Conservation (phyloP, 2,113 vertebrate species). For the Pogona vitticeps region DNA sequence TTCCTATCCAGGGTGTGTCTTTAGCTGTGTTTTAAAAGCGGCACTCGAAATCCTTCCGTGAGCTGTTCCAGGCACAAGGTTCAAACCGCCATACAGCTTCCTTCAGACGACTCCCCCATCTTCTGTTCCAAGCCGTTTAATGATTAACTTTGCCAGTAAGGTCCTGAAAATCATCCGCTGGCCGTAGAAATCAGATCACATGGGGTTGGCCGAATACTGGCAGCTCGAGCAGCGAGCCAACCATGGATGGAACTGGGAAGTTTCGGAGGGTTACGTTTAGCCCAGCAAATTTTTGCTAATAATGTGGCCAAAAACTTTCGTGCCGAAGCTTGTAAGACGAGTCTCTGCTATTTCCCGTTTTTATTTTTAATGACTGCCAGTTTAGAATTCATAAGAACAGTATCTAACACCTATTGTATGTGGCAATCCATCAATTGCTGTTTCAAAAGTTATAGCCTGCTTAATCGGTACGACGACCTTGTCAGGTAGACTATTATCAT, state of each 20-base stretch:
- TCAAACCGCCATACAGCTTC: background rate
- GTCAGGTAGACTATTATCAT: background rate
- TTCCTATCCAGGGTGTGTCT: background rate
- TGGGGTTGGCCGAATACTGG: background rate
- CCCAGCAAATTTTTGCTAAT: no score
- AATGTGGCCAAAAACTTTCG: no score
- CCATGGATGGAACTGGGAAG: background rate
- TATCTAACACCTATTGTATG: no score
- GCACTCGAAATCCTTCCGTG: background rate
- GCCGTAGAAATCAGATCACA: background rate
- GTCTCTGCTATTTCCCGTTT: no score
- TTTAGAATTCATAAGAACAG: no score
- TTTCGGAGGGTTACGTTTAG: no score
- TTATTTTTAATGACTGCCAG: no score
- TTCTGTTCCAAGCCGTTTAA: background rate
- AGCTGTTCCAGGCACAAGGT: background rate
- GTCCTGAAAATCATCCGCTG: background rate
- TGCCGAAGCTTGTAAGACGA: no score
- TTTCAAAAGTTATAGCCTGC: background rate
- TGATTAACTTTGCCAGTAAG: slow-evolving; percentile 20
- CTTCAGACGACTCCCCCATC: background rate
- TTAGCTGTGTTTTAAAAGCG: background rate
- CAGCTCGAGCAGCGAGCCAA: background rate
- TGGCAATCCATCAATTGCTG: background rate
- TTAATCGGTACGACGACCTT: background rate